Evolutionary conservation across 2,888 invertebrate species (phyloP), one percentile per base, ranked within the genome.

Genomic region (Strigamia transsilvanica): DNA sequence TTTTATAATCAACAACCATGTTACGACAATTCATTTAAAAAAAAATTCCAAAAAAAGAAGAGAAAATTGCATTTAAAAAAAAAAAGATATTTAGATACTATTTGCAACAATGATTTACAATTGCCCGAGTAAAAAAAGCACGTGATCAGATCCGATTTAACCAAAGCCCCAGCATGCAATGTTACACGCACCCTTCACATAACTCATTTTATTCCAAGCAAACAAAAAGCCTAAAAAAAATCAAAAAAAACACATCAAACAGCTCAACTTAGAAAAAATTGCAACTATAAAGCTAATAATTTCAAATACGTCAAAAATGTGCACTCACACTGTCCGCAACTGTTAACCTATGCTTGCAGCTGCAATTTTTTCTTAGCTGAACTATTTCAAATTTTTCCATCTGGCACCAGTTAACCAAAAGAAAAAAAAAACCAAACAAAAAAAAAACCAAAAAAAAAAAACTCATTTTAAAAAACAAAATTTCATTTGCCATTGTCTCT

Each of bases 381-480:
- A 78, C 41, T 41, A 78, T 78, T 41, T 38, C 41, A 38, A 34
- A 78, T 41, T 41, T 78, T 78, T 41, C 78, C 41, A 34, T 78
- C 78, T 38, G 38, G 34, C 34, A 78, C 23, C 34, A 23, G 18
- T 56, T 34, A 77, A 77, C 32, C 78, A 77, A 38, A 38, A 27
- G 61, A 10, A 73, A 61, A 15, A 83, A 23, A 61, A 80, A 18
- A 15, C n/a, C n/a, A n/a, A n/a, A n/a, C n/a, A n/a, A 18, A 21
- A 42, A 34, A 13, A 21, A 13, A n/a, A 13, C 21, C 27, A 18
- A 56, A 56, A 56, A 56, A 56, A 18, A 56, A 56, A 56, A 1
- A 15, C 2, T 51, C 51, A 51, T 88, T 88, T 88, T 88, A 85
- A n/a, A 79, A 82, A 77, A 23, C 34, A 66, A 84, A 82, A 82